Evolutionary conservation across 2,113 vertebrate genomes (phyloP), one percentile per base, ranked within the genome.

Genomic region (Electrona antarctica): DNA sequence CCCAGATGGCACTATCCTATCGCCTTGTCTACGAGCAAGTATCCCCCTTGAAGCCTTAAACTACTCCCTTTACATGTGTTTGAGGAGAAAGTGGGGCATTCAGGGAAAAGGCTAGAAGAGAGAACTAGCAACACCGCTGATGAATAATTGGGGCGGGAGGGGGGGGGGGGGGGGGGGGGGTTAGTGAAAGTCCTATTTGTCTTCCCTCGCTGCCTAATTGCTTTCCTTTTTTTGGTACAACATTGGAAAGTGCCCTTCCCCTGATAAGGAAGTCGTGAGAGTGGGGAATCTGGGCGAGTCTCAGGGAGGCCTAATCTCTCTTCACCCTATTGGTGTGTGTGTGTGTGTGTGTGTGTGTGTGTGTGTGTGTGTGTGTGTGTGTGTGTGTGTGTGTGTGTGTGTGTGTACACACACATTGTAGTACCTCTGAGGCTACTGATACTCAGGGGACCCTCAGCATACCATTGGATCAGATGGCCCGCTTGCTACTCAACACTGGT

Each of bases 191-290:
- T 74, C 64, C 55, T 45, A 28, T 63, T 80, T 74, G 78, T 74
- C 59, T 50, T 33, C 58, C 7, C 46, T 7, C 64, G 69, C 65
- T 61, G 49, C 64, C 62, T 80, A 79, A 84, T 78, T 78, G 58
- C 57, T 65, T 49, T 79, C 66, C 28, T 41, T 79, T 81, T 64
- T 73, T 12, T 56, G 60, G 45, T 11, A 67, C 12, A 45, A 70
- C 49, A 71, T 15, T n/a, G 60, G 48, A 82, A 41, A 69, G 64
- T 79, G 73, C 7, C 73, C 64, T 78, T 76, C 55, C 67, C 33
- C 73, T 76, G 81, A 89, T 71, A 83, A 84, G 68, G 80, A 73
- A 82, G 80, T 74, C 74, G 64, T 87, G 86, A 89, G 86, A 89
- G 76, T 72, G 50, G 76, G 60, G 61, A 79, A 84, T 75, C 70